Conservation (phyloP, 1,140 invertebrate genomes). For the Zaprionus kolodkinae region DNA sequence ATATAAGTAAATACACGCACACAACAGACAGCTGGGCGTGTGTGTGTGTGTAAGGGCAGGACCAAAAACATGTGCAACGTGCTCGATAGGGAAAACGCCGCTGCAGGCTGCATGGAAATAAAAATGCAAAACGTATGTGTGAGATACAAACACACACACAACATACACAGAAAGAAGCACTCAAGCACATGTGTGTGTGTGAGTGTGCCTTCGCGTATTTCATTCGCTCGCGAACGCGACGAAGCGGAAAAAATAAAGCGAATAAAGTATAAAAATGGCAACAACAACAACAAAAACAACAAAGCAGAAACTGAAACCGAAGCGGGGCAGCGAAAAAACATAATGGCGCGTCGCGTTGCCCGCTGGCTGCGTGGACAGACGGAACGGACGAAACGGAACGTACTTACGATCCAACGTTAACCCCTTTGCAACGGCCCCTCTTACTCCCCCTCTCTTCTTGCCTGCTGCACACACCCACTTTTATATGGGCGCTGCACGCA, state of each 20-base stretch:
- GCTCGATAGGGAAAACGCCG: constrained; percentile 54
- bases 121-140: constrained; percentile 78
- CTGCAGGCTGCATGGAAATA: constrained; percentile 69
- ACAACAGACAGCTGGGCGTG: not conserved
- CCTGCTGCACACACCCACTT: constrained; percentile 31
- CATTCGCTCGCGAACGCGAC: constrained; percentile 77
- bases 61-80: constrained; percentile 74
- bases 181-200: constrained; percentile 23
- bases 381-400: not conserved
- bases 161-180: constrained; percentile 37
- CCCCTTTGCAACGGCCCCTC: not conserved
- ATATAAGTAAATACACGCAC: constrained; percentile 11
- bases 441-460: not conserved
- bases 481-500: constrained; percentile 62
- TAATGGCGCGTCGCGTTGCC: constrained; percentile 67
- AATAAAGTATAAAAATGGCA: constrained; percentile 82
- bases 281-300: constrained; percentile 76
- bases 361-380: constrained; percentile 27
- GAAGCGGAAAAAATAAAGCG: constrained; percentile 83
- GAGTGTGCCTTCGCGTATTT: constrained; percentile 66
- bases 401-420: constrained; percentile 14
- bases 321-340: constrained; percentile 64
- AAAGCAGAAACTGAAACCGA: constrained; percentile 60
- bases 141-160: constrained; percentile 45
- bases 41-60: constrained; percentile 37